These are phyloP conservation scores for Hemicordylus capensis DNA, from an alignment of 2,113 vertebrate species.

Conservation along the genomic window DNA sequence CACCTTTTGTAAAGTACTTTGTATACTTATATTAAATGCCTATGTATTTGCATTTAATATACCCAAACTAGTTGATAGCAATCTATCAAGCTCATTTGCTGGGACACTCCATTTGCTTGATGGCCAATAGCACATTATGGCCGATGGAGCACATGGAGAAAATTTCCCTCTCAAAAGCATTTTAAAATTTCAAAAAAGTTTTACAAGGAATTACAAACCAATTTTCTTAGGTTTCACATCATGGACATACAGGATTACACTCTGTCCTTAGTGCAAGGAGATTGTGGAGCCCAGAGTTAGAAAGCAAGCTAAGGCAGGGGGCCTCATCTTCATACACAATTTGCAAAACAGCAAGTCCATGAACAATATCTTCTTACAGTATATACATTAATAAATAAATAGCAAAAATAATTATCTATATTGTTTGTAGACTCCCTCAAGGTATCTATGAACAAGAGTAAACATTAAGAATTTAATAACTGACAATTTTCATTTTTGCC, in stretches of 20 bases:
- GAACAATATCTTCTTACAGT: background rate
- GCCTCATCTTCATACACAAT: background rate
- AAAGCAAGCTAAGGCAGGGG: constrained; percentile 7
- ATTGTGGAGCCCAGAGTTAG: background rate
- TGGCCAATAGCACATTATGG: background rate
- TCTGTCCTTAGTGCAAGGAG: background rate
- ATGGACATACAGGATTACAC: background rate
- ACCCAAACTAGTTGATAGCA: background rate
- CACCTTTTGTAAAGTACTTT: background rate
- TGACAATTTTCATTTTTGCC: constrained; percentile 14
- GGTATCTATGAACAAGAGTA: background rate
- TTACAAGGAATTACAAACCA: background rate
- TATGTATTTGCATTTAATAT: background rate
- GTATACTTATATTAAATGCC: background rate
- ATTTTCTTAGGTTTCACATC: background rate
- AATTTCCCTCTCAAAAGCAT: background rate
- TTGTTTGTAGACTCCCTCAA: background rate
- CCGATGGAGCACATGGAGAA: background rate
- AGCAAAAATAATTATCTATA: background rate
- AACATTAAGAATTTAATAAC: background rate
- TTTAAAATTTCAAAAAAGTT: constrained; percentile 2
- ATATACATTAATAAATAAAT: constrained; percentile 27
- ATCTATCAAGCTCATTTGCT: background rate
- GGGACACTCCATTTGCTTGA: background rate
- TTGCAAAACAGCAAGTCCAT: background rate